Evolutionary conservation across 2,888 invertebrate genomes (phyloP).

Genomic region (Bellardia pandia): DNA sequence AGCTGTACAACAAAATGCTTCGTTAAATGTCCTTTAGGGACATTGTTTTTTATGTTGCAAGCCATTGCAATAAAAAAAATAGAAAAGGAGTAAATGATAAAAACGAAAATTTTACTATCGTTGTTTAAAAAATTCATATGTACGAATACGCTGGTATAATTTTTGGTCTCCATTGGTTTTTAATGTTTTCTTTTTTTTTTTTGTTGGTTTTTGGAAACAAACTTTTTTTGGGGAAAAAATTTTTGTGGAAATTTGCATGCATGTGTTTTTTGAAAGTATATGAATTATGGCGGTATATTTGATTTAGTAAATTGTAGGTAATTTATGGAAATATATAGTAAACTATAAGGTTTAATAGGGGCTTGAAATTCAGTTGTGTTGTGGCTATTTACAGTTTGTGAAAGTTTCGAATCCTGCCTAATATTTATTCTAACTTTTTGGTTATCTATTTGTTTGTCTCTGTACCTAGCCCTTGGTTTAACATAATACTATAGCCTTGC

Average conservation of each 20-base stretch:
- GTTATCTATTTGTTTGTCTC: not conserved
- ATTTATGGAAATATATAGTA: too few relatives aligned
- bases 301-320: not conserved
- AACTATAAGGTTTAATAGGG: too few relatives aligned
- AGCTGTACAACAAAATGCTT: conserved; percentile 66
- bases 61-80: conserved; percentile 32
- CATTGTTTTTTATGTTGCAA: conserved; percentile 55
- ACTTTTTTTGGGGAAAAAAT: conserved; percentile 14
- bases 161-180: conserved; percentile 65
- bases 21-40: conserved; percentile 72
- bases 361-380: too few relatives aligned
- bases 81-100: conserved; percentile 45
- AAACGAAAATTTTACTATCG: conserved; percentile 63
- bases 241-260: not conserved
- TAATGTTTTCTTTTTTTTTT: not conserved
- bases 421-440: not conserved
- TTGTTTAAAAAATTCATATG: conserved; percentile 64
- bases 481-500: not conserved
- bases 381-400: too few relatives aligned
- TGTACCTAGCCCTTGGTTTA: not conserved
- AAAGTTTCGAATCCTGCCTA: too few relatives aligned
- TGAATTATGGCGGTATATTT: not conserved
- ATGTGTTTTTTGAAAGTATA: not conserved
- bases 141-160: conserved; percentile 47
- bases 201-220: conserved; percentile 6